These are phyloP conservation scores for Harpegnathos saltator DNA, from an alignment of 1,140 invertebrate species.

Conservation along the genomic window DNA sequence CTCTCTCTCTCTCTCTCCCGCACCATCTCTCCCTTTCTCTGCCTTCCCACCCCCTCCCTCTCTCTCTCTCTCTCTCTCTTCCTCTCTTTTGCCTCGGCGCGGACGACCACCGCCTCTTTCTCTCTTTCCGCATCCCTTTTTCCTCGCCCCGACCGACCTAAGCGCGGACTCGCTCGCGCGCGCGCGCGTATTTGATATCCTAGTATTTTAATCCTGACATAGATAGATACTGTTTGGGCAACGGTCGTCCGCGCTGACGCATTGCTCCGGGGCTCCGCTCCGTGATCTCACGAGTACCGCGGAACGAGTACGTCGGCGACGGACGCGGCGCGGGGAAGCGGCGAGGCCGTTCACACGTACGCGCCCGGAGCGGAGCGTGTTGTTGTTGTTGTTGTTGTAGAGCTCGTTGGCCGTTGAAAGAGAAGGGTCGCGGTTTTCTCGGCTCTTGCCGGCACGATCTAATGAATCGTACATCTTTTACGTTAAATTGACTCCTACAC, in stretches of 20 bases:
- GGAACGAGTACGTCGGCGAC: not conserved
- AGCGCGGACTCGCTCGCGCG: not conserved
- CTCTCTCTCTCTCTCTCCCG: constrained; percentile 3
- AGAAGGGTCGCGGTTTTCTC: constrained; percentile 58
- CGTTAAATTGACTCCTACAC: constrained; percentile 43
- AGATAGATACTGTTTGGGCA: constrained; percentile 85
- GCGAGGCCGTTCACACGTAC: constrained; percentile 46
- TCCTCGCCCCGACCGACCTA: constrained; percentile 61
- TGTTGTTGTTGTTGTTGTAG: too few species aligned
- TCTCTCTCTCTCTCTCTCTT: too few species aligned
- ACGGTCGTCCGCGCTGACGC: constrained; percentile 74
- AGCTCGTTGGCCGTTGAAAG: constrained; percentile 54
- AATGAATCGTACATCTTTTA: constrained; percentile 63
- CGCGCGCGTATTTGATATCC: constrained; percentile 81
- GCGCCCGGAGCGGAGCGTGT: constrained; percentile 25
- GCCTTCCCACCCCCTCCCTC: too few species aligned
- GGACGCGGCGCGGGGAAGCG: not conserved
- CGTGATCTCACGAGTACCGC: constrained; percentile 42
- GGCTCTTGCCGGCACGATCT: constrained; percentile 30
- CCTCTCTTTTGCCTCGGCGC: too few species aligned
- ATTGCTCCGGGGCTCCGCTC: constrained; percentile 65
- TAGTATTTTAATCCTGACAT: constrained; percentile 86
- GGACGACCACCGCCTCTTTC: too few species aligned
- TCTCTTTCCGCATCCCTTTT: constrained; percentile 72
- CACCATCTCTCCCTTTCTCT: too few species aligned